Evolutionary conservation across 2,888 invertebrate species (phyloP).

Genomic region (Nephrotoma guestfalica): DNA sequence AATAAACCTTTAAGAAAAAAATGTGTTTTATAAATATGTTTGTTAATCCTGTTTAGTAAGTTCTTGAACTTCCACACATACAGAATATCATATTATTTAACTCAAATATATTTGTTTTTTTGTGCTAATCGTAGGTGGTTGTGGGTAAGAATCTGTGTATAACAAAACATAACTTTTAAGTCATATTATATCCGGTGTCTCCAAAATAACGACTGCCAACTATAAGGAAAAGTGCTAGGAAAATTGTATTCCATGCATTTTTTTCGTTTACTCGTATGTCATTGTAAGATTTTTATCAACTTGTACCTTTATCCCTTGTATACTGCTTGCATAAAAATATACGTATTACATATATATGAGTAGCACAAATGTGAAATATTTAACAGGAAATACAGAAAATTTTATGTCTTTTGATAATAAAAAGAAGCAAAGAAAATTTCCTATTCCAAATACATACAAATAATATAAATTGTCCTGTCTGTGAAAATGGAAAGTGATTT

Average conservation of each 20-base stretch:
- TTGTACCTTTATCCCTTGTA: not conserved
- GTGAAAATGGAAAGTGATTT: not conserved
- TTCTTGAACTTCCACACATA: too few species aligned
- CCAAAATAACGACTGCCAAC: not conserved
- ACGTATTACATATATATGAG: not conserved
- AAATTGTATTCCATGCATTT: not conserved
- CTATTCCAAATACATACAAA: not conserved
- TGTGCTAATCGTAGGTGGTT: too few species aligned
- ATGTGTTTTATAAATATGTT: too few species aligned
- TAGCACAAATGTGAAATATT: not conserved
- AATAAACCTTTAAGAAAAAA: too few species aligned
- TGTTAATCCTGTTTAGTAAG: too few species aligned
- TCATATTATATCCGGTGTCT: not conserved
- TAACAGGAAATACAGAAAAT: not conserved
- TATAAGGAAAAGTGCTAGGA: not conserved
- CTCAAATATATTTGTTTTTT: too few species aligned
- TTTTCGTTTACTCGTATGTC: not conserved
- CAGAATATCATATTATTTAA: too few species aligned
- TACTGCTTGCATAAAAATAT: not conserved
- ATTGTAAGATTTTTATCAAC: not conserved
- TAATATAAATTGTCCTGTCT: not conserved
- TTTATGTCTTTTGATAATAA: not conserved
- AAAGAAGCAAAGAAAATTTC: not conserved
- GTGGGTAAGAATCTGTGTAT: too few species aligned
- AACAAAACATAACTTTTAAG: too few species aligned